Conservation (phyloP, 2,888 invertebrate species). For the Brachyptera putata region DNA sequence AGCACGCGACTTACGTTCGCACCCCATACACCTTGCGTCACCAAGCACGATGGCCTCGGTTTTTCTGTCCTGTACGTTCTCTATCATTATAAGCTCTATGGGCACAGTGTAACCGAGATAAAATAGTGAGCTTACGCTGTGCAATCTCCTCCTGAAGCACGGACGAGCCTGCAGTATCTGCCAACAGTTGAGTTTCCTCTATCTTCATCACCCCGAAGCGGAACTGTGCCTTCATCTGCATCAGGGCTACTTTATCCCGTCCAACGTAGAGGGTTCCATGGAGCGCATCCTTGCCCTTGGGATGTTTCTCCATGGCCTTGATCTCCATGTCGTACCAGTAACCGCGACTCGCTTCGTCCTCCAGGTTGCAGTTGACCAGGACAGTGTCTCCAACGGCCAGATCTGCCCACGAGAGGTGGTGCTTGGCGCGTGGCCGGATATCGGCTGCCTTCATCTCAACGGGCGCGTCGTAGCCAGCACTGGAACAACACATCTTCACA, state of each 20-base stretch:
- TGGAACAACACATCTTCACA: neutral
- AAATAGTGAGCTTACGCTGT: no score
- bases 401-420: constrained; percentile 50
- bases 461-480: constrained; percentile 42
- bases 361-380: constrained; percentile 71
- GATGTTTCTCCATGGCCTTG: constrained; percentile 59
- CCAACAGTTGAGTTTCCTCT: constrained; percentile 51
- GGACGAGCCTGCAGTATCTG: constrained; percentile 47
- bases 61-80: no score
- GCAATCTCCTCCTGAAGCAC: no score
- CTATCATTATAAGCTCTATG: no score
- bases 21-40: no score
- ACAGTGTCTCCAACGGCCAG: constrained; percentile 58
- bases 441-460: constrained; percentile 47
- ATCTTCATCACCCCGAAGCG: constrained; percentile 63
- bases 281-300: constrained; percentile 37
- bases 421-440: constrained; percentile 65
- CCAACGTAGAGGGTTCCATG: constrained; percentile 19
- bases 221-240: constrained; percentile 56
- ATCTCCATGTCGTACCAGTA: constrained; percentile 61
- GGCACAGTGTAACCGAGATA: no score
- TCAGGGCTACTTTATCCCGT: constrained; percentile 51
- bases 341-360: constrained; percentile 61
- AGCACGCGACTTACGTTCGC: no score
- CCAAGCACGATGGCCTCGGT: no score